Percentiles rank a stretch among this genome's conserved stretches.
Conservation (phyloP, 1,140 invertebrate species). For the Ericerus pela region DNA sequence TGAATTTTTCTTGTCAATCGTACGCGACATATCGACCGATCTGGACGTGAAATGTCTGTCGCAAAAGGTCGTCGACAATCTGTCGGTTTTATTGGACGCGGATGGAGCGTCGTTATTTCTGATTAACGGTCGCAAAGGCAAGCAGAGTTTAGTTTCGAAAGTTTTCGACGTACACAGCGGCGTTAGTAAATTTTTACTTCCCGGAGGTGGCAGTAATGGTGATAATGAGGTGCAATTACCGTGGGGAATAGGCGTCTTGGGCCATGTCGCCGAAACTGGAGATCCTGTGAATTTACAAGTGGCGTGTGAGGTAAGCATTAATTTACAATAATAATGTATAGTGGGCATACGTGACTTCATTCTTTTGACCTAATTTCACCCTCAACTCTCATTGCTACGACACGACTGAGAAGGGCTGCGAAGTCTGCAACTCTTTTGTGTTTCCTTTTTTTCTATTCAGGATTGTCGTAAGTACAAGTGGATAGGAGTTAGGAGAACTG, state of each 20-base stretch:
- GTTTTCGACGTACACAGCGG: slow-evolving; percentile 32
- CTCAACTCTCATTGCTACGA: too few species aligned
- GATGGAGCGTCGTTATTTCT: slow-evolving; percentile 36
- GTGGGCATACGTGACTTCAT: too few species aligned
- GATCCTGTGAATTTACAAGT: slow-evolving; percentile 36
- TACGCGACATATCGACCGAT: slow-evolving; percentile 35
- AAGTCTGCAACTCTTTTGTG: too few species aligned
- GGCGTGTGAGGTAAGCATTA: slow-evolving; percentile 31
- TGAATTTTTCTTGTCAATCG: slow-evolving; percentile 34
- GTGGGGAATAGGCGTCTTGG: slow-evolving; percentile 45
- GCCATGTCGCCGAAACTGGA: slow-evolving; percentile 43
- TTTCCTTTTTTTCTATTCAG: too few species aligned
- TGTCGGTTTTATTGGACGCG: slow-evolving; percentile 33
- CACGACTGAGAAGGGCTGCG: too few species aligned
- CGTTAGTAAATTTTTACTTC: slow-evolving; percentile 27
- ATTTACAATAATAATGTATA: not conserved
- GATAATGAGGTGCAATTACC: slow-evolving; percentile 32
- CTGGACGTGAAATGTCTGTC: slow-evolving; percentile 34
- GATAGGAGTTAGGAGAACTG: too few species aligned
- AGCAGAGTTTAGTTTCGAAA: slow-evolving; percentile 34
- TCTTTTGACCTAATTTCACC: too few species aligned
- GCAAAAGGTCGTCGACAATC: slow-evolving; percentile 34
- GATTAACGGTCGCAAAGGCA: slow-evolving; percentile 31
- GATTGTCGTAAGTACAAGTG: too few species aligned
- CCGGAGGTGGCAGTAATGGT: slow-evolving; percentile 15